phyloP scores from a whole-genome alignment of 2,113 vertebrate genomes.

The Pelvicachromis taeniatus region DNA sequence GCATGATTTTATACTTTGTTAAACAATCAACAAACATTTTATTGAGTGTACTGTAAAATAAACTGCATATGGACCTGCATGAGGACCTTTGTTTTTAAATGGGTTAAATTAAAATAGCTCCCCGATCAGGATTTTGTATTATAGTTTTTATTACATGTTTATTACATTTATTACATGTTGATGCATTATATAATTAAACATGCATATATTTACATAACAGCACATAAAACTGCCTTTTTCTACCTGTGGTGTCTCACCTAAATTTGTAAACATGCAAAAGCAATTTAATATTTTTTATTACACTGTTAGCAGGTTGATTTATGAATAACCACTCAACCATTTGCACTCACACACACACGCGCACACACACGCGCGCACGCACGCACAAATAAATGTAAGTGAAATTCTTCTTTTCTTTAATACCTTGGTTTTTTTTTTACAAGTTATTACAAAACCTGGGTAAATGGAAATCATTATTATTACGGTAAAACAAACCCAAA shows the following conservation, averaged over 20 bases:
- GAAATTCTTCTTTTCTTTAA: no score
- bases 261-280: not conserved
- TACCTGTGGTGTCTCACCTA: not conserved
- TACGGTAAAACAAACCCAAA: not conserved
- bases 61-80: not conserved
- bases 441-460: not conserved
- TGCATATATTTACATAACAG: not conserved
- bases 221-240: not conserved
- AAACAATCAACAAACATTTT: not conserved
- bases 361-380: no score
- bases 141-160: no score
- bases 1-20: not conserved
- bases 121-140: not conserved
- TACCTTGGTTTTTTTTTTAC: not conserved
- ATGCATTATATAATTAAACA: not conserved
- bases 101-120: not conserved
- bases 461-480: not conserved
- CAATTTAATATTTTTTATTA: not conserved
- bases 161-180: not conserved
- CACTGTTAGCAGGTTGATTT: not conserved
- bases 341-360: no score
- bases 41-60: not conserved
- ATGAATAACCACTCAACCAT: not conserved
- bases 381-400: no score
- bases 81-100: not conserved